Conservation (phyloP, 2,797 vertebrate species). For the Siniperca obscura region DNA sequence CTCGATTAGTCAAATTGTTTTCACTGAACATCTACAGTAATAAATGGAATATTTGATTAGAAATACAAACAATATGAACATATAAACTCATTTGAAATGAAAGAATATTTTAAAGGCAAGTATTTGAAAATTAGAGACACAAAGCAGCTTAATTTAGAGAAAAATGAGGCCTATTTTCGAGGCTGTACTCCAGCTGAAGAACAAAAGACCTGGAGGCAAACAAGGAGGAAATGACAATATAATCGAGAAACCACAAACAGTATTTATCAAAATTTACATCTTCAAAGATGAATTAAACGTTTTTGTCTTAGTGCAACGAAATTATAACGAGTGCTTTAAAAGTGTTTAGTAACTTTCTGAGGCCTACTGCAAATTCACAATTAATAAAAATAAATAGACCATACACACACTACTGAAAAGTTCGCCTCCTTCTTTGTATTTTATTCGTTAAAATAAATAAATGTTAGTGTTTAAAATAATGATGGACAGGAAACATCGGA, state of each 20-base stretch:
- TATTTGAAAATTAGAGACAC: background rate
- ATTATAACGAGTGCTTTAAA: background rate
- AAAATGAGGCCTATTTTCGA: background rate
- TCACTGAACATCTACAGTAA: background rate
- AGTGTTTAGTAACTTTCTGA: background rate
- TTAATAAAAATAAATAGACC: background rate
- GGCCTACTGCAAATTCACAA: background rate
- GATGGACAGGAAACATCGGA: background rate
- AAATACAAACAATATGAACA: background rate
- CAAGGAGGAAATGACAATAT: background rate
- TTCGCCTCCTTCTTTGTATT: background rate
- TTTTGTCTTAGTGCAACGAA: background rate
- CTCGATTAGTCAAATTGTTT: background rate
- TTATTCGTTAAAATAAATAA: background rate
- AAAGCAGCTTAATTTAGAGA: background rate
- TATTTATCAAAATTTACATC: background rate
- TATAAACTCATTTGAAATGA: background rate
- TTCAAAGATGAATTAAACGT: background rate
- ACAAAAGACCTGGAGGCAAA: slow-evolving; percentile 16
- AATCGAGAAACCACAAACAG: background rate
- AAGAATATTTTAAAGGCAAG: background rate
- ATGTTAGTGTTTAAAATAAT: background rate
- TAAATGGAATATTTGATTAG: background rate
- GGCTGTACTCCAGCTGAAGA: background rate
- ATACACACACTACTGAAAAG: background rate